Conservation (phyloP, 2,113 vertebrate genomes). For the Rhea americana region DNA sequence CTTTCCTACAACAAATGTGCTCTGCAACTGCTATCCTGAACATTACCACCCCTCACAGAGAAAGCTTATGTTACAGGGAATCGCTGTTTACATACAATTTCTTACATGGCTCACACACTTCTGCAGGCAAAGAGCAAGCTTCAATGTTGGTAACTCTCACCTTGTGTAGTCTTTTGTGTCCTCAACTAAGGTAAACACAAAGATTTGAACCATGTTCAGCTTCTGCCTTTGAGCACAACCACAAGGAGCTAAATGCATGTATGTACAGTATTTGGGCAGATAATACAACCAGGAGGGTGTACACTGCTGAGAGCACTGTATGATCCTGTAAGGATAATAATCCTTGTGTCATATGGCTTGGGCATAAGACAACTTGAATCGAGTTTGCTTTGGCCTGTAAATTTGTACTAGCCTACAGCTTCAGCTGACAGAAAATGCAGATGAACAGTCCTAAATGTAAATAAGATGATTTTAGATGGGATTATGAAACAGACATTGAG, state of each 20-base stretch:
- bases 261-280: neutral
- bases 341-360: accelerated
- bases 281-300: neutral
- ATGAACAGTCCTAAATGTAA: accelerated
- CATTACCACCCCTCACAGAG: neutral
- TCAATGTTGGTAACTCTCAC: neutral
- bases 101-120: neutral
- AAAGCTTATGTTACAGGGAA: neutral
- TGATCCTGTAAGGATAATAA: neutral
- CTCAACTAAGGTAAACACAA: neutral
- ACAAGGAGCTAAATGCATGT: neutral
- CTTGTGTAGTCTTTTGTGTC: neutral
- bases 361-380: neutral
- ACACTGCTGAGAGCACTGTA: neutral
- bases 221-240: neutral
- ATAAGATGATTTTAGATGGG: neutral
- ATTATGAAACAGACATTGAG: neutral
- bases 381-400: neutral
- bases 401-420: neutral
- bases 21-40: neutral
- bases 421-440: neutral
- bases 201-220: neutral
- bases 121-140: neutral
- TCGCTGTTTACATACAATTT: neutral
- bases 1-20: neutral